Base-by-base conservation (phyloP, 2,888 invertebrate genomes). In the Osmoderma eremita region DNA sequence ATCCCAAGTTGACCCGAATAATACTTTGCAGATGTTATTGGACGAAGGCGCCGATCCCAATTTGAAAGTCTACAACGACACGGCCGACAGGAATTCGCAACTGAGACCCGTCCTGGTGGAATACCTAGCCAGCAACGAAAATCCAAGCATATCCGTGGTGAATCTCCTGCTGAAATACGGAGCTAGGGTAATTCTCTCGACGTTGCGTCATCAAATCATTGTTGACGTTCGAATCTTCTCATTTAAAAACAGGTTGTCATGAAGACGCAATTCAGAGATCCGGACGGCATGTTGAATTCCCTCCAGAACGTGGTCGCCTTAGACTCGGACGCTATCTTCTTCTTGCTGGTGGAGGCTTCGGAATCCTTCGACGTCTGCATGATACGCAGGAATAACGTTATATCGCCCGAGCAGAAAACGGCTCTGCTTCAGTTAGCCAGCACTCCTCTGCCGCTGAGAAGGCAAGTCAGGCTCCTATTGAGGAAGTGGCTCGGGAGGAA, bases 201-300 rank as follows among this genome's bases (percentile, higher is more conserved):
- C n/a, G n/a, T n/a, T 48, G 1, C 6, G n/a, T 17, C 6, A 10
- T 20, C 18, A 20, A 13, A 24, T 51, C 18, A 48, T 18, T 13
- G 13, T 17, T 1, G 18, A 3, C 1, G 51, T 58, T 58, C 20
- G 18, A 13, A 12, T n/a, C 22, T 49, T 69, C 54, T 63, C 68
- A 62, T 20, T 42, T 20, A 72, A 75, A 0, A 30, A 30, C 79
- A 89, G 88, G 91, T 92, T 0, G 89, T 92, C 15, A 90, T 93
- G 86, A 92, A 92, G 81, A 92, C 92, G 6, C 93, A 93, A 74
- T 92, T 91, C 78, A 87, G 93, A 66, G 92, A 94, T 77, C 93
- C 93, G 0, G 91, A 91, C 77, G 94, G 94, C 38, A 89, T 94
- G 64, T 84, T 95, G 3, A 93, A 93, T 78, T 91, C 90, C 24